These are phyloP conservation scores for Acanthornis magna DNA, from an alignment of 2,797 vertebrate genomes.

Conservation along the genomic window DNA sequence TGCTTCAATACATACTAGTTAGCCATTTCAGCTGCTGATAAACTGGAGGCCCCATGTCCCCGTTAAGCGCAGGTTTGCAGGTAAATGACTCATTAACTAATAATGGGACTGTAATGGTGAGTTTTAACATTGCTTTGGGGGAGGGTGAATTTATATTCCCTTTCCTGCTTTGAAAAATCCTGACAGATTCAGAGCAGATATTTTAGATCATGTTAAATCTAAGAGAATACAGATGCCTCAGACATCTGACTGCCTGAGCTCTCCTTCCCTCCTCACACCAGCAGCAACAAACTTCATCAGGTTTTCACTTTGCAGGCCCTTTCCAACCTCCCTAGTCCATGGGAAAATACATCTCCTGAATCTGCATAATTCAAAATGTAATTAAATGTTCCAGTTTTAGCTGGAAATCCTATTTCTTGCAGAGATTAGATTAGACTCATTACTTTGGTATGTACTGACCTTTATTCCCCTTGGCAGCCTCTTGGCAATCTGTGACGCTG, in stretches of 20 bases:
- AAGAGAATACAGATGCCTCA: neutral
- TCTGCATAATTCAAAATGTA: slow-evolving; percentile 40
- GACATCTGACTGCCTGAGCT: neutral
- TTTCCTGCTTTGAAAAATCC: neutral
- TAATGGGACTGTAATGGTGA: neutral
- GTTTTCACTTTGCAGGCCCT: neutral
- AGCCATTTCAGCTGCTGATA: slow-evolving; percentile 20
- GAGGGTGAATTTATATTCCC: neutral
- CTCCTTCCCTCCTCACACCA: neutral
- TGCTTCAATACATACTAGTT: slow-evolving; percentile 43
- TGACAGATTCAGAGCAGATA: neutral
- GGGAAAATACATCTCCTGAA: slow-evolving; percentile 10
- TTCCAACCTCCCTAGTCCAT: neutral
- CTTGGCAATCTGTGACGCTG: neutral
- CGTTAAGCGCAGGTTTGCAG: neutral
- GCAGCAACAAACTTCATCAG: neutral
- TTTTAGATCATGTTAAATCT: neutral
- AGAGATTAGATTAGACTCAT: slow-evolving; percentile 22
- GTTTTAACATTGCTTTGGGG: slow-evolving; percentile 19
- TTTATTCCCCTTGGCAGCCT: slow-evolving; percentile 4
- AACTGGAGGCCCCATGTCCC: neutral
- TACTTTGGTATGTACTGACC: neutral
- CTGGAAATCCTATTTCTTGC: slow-evolving; percentile 29
- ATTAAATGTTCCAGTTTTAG: slow-evolving; percentile 36
- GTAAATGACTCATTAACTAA: slow-evolving; percentile 59